Evolutionary conservation across 2,888 invertebrate genomes (phyloP).

Genomic region (Ernsta delagoae): DNA sequence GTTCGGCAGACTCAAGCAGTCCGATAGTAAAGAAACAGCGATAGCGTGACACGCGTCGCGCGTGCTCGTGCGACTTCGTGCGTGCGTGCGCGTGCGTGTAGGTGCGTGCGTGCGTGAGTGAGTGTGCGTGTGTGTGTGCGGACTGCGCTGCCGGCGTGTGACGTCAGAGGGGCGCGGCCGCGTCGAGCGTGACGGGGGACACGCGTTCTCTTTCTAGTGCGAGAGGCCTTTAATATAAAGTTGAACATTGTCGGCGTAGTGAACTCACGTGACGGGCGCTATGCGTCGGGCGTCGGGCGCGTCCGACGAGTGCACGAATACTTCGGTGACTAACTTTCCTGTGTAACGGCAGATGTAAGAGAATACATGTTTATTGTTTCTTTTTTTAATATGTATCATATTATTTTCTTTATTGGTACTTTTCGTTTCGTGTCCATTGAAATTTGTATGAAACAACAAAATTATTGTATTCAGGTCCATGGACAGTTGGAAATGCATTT

Average conservation of each 20-base stretch:
- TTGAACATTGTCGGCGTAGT: slow-evolving; percentile 38
- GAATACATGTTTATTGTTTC: slow-evolving; percentile 38
- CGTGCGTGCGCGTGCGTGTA: slow-evolving; percentile 16
- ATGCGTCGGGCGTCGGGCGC: slow-evolving; percentile 30
- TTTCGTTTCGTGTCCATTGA: slow-evolving; percentile 35
- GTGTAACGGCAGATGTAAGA: slow-evolving; percentile 44
- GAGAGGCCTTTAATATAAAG: slow-evolving; percentile 58
- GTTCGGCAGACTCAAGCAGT: slow-evolving; percentile 72
- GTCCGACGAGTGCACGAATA: slow-evolving; percentile 40
- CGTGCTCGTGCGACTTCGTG: slow-evolving; percentile 46
- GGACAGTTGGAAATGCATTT: slow-evolving; percentile 33
- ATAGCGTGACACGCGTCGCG: slow-evolving; percentile 55
- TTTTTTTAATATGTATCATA: slow-evolving; percentile 41
- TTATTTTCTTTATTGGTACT: slow-evolving; percentile 30
- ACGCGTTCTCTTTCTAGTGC: slow-evolving; percentile 50
- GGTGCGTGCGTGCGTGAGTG: not conserved
- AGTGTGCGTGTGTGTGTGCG: slow-evolving; percentile 19
- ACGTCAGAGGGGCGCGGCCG: slow-evolving; percentile 34
- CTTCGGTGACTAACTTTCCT: slow-evolving; percentile 56
- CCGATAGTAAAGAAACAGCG: slow-evolving; percentile 72
- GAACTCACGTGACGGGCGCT: no score
- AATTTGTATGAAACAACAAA: slow-evolving; percentile 1
- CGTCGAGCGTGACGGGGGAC: slow-evolving; percentile 34
- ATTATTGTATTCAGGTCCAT: slow-evolving; percentile 30
- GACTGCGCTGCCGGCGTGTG: slow-evolving; percentile 31